phyloP scores from a whole-genome alignment of 2,888 invertebrate species.

The Chrysomela aeneicollis region DNA sequence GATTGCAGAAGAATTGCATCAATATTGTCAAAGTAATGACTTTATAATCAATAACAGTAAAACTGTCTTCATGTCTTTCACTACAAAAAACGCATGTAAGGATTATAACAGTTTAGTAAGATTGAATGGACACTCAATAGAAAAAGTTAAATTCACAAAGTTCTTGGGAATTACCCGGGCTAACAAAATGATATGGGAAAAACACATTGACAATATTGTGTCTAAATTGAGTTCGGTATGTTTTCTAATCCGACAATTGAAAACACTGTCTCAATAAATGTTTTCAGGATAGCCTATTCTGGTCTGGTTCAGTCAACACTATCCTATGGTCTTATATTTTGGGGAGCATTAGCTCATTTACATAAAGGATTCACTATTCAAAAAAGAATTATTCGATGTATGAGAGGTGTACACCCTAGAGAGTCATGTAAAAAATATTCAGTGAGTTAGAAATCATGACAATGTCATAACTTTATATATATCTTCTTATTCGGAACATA shows the following conservation, averaged over 20 bases:
- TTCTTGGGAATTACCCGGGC: no score
- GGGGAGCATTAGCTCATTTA: no score
- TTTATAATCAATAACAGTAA: background rate
- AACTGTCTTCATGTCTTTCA: background rate
- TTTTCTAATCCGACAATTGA: background rate
- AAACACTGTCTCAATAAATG: background rate
- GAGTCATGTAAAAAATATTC: background rate
- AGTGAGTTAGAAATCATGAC: no score
- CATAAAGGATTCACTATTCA: no score
- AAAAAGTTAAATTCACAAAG: background rate
- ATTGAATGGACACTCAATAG: constrained; percentile 2
- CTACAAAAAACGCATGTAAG: background rate
- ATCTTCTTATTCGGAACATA: no score
- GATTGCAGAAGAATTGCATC: background rate
- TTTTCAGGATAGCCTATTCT: background rate
- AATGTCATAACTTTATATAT: no score
- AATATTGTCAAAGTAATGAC: background rate
- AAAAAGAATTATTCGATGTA: background rate
- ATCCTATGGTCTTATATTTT: no score
- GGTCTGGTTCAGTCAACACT: no score
- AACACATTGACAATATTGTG: constrained; percentile 1
- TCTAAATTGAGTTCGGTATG: background rate
- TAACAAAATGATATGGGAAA: background rate
- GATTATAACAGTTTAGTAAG: background rate
- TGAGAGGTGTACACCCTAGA: background rate